Evolutionary conservation across 2,797 vertebrate genomes (phyloP).

Genomic region (Protosalanx chinensis): DNA sequence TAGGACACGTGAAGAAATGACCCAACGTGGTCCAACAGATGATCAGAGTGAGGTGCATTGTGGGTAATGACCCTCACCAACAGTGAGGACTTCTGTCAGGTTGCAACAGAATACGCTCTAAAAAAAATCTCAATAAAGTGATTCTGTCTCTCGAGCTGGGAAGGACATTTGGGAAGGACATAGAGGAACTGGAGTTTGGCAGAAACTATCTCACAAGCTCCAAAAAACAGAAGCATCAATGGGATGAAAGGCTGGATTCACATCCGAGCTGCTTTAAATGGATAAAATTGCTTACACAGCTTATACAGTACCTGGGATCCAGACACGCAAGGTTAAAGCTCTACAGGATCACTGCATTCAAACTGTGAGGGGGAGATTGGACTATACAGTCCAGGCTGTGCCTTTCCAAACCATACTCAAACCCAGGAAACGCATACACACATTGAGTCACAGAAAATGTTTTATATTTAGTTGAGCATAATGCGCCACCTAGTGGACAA

Average conservation of each 20-base stretch:
- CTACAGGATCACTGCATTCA: not conserved
- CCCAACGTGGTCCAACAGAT: too few relatives aligned
- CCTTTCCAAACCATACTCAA: not conserved
- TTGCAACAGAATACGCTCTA: not conserved
- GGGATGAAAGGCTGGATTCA: not conserved
- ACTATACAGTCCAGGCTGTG: not conserved
- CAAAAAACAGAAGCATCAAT: not conserved
- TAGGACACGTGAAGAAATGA: too few relatives aligned
- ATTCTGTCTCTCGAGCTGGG: too few relatives aligned
- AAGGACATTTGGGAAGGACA: not conserved
- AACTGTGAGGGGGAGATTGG: slow-evolving; percentile 12
- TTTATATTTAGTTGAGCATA: not conserved
- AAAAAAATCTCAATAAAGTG: too few relatives aligned
- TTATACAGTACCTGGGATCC: not conserved
- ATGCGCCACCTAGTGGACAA: slow-evolving; percentile 4
- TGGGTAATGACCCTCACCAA: too few relatives aligned
- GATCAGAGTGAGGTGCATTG: too few relatives aligned
- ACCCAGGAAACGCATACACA: not conserved
- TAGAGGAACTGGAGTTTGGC: not conserved
- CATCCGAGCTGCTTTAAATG: slow-evolving; percentile 4
- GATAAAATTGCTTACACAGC: slow-evolving; percentile 10
- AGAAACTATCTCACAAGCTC: not conserved
- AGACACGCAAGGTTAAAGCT: not conserved
- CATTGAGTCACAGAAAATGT: not conserved
- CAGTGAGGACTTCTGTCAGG: not conserved